Percentiles rank a stretch among this genome's conserved stretches.
Evolutionary conservation across 2,113 vertebrate species (phyloP).

Genomic region (Connochaetes taurinus): DNA sequence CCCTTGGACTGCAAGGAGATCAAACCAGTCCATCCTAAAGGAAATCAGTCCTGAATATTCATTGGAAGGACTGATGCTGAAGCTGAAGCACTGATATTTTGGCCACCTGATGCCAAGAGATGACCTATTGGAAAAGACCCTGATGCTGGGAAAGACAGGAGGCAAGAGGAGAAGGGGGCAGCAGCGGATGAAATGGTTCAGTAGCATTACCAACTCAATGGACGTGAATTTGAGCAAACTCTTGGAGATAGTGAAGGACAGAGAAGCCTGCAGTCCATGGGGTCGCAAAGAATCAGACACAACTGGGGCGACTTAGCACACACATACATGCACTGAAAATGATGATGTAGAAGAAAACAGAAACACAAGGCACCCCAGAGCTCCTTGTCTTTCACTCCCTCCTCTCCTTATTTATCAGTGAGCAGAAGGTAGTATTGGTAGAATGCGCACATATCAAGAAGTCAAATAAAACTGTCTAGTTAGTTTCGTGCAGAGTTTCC

Average conservation of each 20-base stretch:
- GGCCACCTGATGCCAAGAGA: neutral
- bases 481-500: neutral
- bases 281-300: neutral
- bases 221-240: neutral
- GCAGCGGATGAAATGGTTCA: neutral
- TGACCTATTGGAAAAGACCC: neutral
- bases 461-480: neutral
- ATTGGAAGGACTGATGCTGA: neutral
- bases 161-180: neutral
- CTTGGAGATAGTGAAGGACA: neutral
- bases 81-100: rapidly evolving
- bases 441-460: neutral
- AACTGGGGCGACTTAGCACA: neutral
- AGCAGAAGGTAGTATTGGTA: neutral
- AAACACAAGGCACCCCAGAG: neutral
- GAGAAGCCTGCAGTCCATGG: neutral
- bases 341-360: neutral
- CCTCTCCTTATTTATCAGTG: neutral
- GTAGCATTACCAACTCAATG: neutral
- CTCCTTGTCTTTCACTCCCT: neutral
- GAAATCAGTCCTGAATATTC: neutral
- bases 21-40: neutral
- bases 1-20: neutral
- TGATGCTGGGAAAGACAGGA: neutral
- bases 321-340: neutral